phyloP scores from a whole-genome alignment of 2,113 vertebrate genomes.

The Oxyruncus cristatus region DNA sequence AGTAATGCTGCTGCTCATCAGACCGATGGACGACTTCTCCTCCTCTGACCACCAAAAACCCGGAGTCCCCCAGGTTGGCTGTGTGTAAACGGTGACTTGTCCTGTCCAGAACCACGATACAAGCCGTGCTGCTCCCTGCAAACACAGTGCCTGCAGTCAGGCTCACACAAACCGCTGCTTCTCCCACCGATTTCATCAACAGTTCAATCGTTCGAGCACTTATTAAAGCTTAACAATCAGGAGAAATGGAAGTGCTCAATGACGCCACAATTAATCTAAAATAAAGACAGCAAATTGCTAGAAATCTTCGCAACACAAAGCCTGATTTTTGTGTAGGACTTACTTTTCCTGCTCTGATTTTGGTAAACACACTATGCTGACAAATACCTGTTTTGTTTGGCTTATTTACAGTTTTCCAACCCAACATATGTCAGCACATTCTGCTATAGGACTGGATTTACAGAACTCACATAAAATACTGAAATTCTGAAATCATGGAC shows the following conservation, averaged over 20 bases:
- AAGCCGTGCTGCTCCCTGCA: conserved; percentile 95
- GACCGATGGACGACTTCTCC: conserved; percentile 97
- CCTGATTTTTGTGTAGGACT: background rate
- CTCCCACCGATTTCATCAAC: background rate
- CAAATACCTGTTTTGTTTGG: conserved; percentile 38
- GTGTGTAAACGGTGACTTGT: conserved; percentile 92
- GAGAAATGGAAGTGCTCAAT: background rate
- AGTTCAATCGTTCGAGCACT: background rate
- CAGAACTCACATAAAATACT: conserved; percentile 40
- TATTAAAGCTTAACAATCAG: background rate
- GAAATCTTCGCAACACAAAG: background rate
- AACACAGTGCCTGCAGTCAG: background rate
- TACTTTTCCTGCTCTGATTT: background rate
- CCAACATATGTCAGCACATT: conserved; percentile 31
- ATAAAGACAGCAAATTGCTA: background rate
- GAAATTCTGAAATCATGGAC: conserved; percentile 14
- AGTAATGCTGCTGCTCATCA: conserved; percentile 95
- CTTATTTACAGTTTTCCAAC: conserved; percentile 51
- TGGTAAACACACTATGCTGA: conserved; percentile 14
- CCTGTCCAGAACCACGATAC: conserved; percentile 90
- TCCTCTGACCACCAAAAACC: conserved; percentile 93
- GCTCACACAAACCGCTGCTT: background rate
- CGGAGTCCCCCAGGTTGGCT: conserved; percentile 95
- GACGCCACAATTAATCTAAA: background rate
- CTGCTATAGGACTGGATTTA: conserved; percentile 38